A percentile compares a stretch with the other conserved stretches of the same genome.
phyloP scores from a whole-genome alignment of 2,888 invertebrate species.

The Eupithecia vulgata region DNA sequence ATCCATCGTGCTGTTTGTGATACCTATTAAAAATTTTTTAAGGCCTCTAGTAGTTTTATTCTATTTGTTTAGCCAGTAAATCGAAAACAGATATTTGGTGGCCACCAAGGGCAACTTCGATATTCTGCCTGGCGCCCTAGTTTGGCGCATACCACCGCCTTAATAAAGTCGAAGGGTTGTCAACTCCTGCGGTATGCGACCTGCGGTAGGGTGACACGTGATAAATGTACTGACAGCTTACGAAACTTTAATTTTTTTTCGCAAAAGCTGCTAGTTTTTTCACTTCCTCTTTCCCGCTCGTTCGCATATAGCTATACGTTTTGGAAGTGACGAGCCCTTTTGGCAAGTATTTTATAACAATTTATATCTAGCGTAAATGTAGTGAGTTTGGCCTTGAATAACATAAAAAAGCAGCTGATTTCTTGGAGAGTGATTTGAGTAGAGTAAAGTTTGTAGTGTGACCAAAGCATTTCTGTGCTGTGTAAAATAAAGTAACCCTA shows the following conservation, averaged over 20 bases:
- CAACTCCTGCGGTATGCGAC: background rate
- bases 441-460: conserved; percentile 37
- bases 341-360: conserved; percentile 9
- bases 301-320: background rate
- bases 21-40: too few species aligned
- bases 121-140: too few species aligned
- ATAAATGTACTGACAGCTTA: background rate
- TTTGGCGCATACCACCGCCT: too few species aligned
- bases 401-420: conserved; percentile 31
- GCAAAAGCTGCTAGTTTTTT: background rate
- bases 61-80: too few species aligned
- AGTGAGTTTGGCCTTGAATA: conserved; percentile 47
- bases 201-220: background rate
- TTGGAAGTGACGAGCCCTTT: background rate
- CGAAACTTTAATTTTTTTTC: background rate
- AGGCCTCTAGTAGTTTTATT: too few species aligned
- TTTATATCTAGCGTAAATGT: conserved; percentile 36
- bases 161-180: background rate
- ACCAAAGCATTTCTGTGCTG: conserved; percentile 26
- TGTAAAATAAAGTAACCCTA: conserved; percentile 16
- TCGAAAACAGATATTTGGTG: too few species aligned
- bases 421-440: conserved; percentile 36
- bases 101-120: too few species aligned
- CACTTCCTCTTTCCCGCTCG: background rate
- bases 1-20: too few species aligned